Evolutionary conservation across 2,797 vertebrate genomes (phyloP).

Genomic region (Alfaro cultratus): DNA sequence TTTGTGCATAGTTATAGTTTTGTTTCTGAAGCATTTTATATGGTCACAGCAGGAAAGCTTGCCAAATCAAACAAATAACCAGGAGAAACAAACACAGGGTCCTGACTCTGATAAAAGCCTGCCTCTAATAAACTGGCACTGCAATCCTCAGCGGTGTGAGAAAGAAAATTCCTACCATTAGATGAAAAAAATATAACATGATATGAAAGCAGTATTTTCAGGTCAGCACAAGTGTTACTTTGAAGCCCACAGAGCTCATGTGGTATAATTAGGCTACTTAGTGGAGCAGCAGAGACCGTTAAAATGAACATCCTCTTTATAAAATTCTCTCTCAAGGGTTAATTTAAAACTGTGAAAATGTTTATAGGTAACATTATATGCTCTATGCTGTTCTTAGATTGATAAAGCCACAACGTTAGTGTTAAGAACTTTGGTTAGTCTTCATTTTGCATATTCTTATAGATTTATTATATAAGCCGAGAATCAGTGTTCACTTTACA

Average conservation of each 20-base stretch:
- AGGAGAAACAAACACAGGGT: constrained; percentile 1
- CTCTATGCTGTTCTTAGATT: not conserved
- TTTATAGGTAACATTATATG: not conserved
- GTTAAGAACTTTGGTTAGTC: constrained; percentile 2
- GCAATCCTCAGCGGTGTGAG: not conserved
- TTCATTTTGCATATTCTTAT: not conserved
- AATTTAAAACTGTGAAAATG: not conserved
- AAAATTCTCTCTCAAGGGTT: not conserved
- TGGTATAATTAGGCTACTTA: constrained; percentile 5
- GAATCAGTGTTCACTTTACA: not conserved
- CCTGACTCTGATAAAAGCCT: not conserved
- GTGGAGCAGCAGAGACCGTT: not conserved
- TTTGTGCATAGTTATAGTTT: not conserved
- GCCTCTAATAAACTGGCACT: not conserved
- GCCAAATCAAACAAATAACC: not conserved
- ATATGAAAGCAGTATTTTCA: not conserved
- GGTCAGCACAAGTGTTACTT: constrained; percentile 4
- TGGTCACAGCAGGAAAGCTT: not conserved
- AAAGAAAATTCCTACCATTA: not conserved
- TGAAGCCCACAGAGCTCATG: constrained; percentile 1
- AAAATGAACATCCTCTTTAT: constrained; percentile 5
- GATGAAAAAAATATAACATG: not conserved
- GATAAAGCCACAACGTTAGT: not conserved
- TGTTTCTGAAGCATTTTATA: not conserved
- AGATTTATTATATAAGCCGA: not conserved